Evolutionary conservation across 2,113 vertebrate genomes (phyloP), one percentile per base, ranked within the genome.

Genomic region (Eleginops maclovinus): DNA sequence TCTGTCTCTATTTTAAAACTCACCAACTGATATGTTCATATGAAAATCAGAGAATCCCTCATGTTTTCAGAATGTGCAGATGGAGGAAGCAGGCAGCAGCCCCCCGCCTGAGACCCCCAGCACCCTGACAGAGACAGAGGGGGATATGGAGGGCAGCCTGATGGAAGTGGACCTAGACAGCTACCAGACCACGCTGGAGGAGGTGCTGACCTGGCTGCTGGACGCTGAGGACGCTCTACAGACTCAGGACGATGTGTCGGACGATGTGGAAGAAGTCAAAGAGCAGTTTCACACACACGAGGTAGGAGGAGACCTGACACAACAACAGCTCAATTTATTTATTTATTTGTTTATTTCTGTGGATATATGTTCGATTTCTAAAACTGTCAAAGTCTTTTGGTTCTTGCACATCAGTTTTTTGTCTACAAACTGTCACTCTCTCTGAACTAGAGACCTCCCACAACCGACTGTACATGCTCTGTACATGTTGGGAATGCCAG

Each of bases 231-330:
- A 99, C 78, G 76, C 94, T 0, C 95, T 99, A 77, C 96, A 95
- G 9, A 94, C 96, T 75, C 98, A 98, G 87, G 96, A 96, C 1
- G 97, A 97, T 41, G 96, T 99, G 87, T 99, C 98, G 2, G 92
- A 95, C 0, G 96, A 99, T 46, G 98, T 99, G 66, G 98, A 99
- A 65, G 97, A 99, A 82, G 98, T 99, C 71, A 99, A 99, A 91
- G 96, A 98, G 7, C 98, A 99, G 87, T 99, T 99, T 93, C 96
- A 97, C 68, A 96, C 95, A 7, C 98, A 99, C 19, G 98, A 99
- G 93, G 98, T 99, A 92, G 86, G 84, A 77, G 44, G 46, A 49
- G 28, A 40, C 9, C 28, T 15, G 49, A 14, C 22, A 21, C n/a
- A 26, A 63, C 17, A 60, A 21, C 28, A 3, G 31, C 31, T 36